Base-by-base conservation (phyloP, 2,888 invertebrate genomes). In the Tigriopus californicus region DNA sequence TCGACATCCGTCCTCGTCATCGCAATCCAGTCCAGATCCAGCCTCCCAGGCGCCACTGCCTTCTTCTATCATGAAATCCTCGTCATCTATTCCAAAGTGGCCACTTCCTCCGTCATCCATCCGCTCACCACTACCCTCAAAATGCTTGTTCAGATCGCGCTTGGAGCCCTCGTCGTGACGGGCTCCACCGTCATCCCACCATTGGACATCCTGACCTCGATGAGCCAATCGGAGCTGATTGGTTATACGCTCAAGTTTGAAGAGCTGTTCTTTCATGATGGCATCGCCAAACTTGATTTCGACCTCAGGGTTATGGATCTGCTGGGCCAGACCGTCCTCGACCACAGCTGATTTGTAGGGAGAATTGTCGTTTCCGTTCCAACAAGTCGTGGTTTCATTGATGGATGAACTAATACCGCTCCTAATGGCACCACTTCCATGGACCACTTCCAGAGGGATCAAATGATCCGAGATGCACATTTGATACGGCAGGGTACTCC, bases 201-300 rank as follows among this genome's bases (percentile, higher is more conserved):
- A 89, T 66, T 88, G 86, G 41, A 92, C 90, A 68, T 92, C 90
- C 65, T 83, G 79, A 0, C 92, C 94, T 67, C 88, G 88, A 73
- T 83, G 88, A 0, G 94, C 94, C 68, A 83, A 85, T 67, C 83
- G 80, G 62, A 95, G 75, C 67, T 86, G 81, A 64, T 79, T 83
- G 40, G 85, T 83, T 8, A 49, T 49, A 8, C 12, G 2, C 15
- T 20, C 22, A 22, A 49, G 49, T 49, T 49, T 49, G 15, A 12
- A 13, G 22, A 12, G 15, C 22, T 49, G 49, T 4, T 49, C 49
- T 11, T 49, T 49, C 4, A 49, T 4, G 5, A 49, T 15, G 20
- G 22, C 15, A 22, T 18, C 20, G 15, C 22, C 49, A 49, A 22
- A 18, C 15, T 40, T 42, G 42, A 42, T 15, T n/a, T 40, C 41